These are phyloP conservation scores for Pseudomugil gertrudae DNA, from an alignment of 2,797 vertebrate genomes.

Conservation along the genomic window DNA sequence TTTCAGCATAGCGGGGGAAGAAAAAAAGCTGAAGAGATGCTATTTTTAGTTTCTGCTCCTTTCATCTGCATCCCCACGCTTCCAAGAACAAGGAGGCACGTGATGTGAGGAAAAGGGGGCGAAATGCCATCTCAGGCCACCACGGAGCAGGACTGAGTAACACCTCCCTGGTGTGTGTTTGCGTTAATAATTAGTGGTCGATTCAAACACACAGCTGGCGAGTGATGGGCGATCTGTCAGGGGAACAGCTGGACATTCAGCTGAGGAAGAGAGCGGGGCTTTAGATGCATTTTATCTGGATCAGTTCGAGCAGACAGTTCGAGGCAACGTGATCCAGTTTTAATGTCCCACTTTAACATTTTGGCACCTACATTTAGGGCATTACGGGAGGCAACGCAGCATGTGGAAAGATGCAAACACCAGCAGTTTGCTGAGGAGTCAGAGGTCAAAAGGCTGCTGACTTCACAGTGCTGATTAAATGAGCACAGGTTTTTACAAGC, in stretches of 20 bases:
- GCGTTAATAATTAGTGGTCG: neutral
- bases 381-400: neutral
- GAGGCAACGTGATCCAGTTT: constrained; percentile 3
- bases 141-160: constrained; percentile 33
- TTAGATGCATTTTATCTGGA: neutral
- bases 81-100: constrained; percentile 67
- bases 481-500: constrained; percentile 7
- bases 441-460: constrained; percentile 38
- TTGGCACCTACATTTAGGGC: constrained; percentile 4
- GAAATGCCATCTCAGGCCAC: constrained; percentile 60
- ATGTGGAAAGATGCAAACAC: constrained; percentile 3
- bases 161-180: constrained; percentile 9
- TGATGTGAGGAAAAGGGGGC: constrained; percentile 61
- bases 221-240: neutral
- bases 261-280: neutral
- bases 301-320: neutral
- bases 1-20: constrained; percentile 41
- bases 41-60: constrained; percentile 78
- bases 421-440: constrained; percentile 31
- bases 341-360: constrained; percentile 3
- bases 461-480: constrained; percentile 1
- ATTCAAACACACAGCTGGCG: constrained; percentile 13
- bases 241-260: neutral
- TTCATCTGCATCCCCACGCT: constrained; percentile 72
- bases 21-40: constrained; percentile 47